phyloP scores from a whole-genome alignment of 2,797 vertebrate genomes.

The Tarsius wallacei region DNA sequence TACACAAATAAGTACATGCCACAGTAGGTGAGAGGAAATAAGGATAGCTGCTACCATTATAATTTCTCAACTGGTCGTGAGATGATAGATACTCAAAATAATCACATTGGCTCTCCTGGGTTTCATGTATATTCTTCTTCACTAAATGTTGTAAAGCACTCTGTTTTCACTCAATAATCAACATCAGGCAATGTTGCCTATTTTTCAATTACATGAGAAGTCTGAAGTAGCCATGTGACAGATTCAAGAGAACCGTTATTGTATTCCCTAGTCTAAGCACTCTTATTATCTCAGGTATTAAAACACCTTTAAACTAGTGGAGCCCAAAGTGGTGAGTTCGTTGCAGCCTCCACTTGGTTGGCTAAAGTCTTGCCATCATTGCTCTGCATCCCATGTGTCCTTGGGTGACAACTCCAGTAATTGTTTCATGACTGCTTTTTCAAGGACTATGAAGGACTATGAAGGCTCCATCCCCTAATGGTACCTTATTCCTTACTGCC shows the following conservation, averaged over 20 bases:
- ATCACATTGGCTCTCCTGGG: not conserved
- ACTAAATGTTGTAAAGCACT: not conserved
- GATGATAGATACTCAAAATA: not conserved
- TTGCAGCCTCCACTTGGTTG: not conserved
- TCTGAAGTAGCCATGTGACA: not conserved
- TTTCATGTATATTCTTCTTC: not conserved
- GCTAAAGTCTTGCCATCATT: not conserved
- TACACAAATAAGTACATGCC: not conserved
- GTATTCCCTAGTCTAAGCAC: not conserved
- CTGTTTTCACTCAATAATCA: not conserved
- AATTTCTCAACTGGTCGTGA: slow-evolving; percentile 14
- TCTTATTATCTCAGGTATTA: not conserved
- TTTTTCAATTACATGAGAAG: not conserved
- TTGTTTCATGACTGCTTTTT: not conserved
- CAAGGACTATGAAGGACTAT: not conserved
- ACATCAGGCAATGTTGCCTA: not conserved
- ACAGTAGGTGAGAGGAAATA: not conserved
- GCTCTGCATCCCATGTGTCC: not conserved
- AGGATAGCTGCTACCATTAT: not conserved
- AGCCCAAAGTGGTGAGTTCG: not conserved
- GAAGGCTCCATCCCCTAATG: not conserved
- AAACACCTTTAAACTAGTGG: not conserved
- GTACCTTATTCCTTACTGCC: not conserved
- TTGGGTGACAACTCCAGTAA: too few relatives aligned
- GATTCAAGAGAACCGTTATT: not conserved